These are phyloP conservation scores for Squalus acanthias DNA, from an alignment of 2,797 vertebrate genomes.

Conservation along the genomic window DNA sequence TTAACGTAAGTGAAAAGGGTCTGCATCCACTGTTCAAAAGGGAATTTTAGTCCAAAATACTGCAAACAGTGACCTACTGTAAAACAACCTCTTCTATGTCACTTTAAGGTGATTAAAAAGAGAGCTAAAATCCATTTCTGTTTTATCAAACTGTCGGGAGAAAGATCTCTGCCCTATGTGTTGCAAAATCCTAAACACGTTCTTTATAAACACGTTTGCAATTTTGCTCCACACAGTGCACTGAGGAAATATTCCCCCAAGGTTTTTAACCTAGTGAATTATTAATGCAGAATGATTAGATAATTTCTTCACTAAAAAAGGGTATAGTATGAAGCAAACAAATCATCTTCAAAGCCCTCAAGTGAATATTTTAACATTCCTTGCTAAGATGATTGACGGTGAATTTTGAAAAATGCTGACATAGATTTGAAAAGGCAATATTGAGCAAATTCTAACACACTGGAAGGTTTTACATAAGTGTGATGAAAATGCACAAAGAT, in stretches of 20 bases:
- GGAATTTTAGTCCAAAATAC: neutral
- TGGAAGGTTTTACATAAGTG: too few species aligned
- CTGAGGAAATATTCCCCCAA: neutral
- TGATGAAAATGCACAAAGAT: too few species aligned
- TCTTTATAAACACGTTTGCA: neutral
- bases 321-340: neutral
- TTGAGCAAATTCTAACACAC: neutral
- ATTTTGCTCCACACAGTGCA: neutral
- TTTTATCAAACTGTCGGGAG: neutral
- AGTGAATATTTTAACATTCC: neutral
- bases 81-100: neutral
- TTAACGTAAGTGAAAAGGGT: neutral
- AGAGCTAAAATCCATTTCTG: neutral
- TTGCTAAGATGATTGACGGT: neutral
- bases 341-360: neutral
- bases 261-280: neutral
- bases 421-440: neutral
- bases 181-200: neutral
- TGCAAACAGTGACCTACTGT: neutral
- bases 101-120: neutral
- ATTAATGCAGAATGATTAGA: neutral
- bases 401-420: neutral
- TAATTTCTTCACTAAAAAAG: neutral
- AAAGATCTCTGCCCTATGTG: neutral
- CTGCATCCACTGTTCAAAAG: neutral